phyloP scores from a whole-genome alignment of 2,113 vertebrate species.

The Caranx ignobilis region DNA sequence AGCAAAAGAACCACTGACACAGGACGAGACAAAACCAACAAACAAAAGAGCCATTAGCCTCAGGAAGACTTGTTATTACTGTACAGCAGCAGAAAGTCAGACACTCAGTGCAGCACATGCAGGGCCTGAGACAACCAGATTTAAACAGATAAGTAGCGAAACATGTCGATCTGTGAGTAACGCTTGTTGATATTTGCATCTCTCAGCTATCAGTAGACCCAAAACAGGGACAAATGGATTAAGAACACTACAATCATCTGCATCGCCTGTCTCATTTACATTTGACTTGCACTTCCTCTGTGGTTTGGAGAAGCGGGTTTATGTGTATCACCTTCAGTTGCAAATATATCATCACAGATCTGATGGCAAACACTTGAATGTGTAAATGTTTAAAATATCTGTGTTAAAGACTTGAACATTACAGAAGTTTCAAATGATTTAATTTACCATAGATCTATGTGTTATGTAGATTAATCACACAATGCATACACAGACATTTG shows the following conservation, averaged over 20 bases:
- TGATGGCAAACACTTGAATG: background rate
- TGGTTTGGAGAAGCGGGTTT: background rate
- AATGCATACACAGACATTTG: background rate
- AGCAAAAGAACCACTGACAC: conserved; percentile 68
- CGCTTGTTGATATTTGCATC: background rate
- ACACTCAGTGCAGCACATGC: conserved; percentile 5
- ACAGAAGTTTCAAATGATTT: background rate
- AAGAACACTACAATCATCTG: background rate
- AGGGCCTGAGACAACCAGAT: background rate
- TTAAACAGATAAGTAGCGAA: background rate
- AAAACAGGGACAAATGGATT: background rate
- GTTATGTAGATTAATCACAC: background rate
- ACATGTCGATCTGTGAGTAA: background rate
- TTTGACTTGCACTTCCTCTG: background rate
- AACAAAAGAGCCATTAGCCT: conserved; percentile 65
- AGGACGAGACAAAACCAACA: conserved; percentile 74
- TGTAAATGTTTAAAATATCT: background rate
- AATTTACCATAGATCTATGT: background rate
- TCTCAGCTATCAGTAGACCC: background rate
- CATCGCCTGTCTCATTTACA: background rate
- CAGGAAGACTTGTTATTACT: conserved; percentile 46
- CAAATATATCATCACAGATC: background rate
- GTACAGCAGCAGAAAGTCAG: conserved; percentile 52
- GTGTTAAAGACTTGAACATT: background rate
- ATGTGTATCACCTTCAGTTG: background rate